Percentiles rank a stretch among this genome's conserved stretches.
Conservation (phyloP, 2,113 vertebrate genomes). For the Tenrec ecaudatus region DNA sequence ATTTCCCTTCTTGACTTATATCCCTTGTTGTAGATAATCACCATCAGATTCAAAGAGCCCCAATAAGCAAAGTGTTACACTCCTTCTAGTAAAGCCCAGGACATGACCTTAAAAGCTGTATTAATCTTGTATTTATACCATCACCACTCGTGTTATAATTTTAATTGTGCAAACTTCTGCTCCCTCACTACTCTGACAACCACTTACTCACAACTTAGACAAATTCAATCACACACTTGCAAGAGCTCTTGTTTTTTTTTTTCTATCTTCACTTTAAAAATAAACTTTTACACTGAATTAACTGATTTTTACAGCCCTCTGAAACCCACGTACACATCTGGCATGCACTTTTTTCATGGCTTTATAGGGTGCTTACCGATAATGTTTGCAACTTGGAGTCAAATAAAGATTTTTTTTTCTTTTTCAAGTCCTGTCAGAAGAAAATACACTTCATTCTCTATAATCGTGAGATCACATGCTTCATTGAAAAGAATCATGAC, state of each 20-base stretch:
- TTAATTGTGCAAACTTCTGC: not conserved
- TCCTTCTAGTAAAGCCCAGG: not conserved
- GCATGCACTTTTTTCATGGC: not conserved
- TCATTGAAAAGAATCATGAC: not conserved
- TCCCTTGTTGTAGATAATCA: not conserved
- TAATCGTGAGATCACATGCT: not conserved
- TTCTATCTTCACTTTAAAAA: not conserved
- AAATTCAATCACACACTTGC: not conserved
- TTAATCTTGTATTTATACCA: not conserved
- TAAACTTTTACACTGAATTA: not conserved
- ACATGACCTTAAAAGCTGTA: not conserved
- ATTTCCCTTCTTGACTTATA: not conserved
- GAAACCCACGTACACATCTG: not conserved
- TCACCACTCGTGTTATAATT: not conserved
- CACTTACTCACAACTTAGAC: not conserved
- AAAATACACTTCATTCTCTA: not conserved
- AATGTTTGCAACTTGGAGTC: not conserved
- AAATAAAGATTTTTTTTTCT: not conserved
- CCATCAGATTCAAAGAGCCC: not conserved
- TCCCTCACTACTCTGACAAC: not conserved
- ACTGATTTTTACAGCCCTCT: not conserved
- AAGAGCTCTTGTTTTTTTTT: not conserved
- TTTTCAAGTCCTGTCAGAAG: not conserved
- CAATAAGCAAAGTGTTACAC: not conserved
- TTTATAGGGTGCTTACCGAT: not conserved